Conservation (phyloP, 2,113 vertebrate species). For the Malurus cyaneus region DNA sequence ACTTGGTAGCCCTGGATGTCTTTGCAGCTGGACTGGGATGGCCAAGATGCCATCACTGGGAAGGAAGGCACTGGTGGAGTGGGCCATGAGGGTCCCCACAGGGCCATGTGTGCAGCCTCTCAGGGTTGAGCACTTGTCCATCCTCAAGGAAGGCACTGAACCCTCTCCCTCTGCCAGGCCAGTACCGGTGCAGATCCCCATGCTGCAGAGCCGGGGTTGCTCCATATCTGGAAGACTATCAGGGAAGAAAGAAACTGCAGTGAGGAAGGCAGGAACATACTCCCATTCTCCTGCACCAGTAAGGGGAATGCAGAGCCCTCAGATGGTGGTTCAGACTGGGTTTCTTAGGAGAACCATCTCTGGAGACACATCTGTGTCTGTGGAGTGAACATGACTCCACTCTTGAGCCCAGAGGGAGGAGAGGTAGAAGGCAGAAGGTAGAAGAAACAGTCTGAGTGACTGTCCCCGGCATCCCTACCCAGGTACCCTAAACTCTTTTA, state of each 20-base stretch:
- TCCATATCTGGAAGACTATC: neutral
- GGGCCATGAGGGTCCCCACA: neutral
- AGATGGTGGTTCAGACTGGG: neutral
- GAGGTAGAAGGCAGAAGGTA: neutral
- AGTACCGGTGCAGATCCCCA: neutral
- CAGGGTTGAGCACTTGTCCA: neutral
- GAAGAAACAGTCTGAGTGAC: neutral
- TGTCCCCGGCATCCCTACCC: neutral
- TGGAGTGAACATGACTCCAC: neutral
- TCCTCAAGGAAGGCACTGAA: fast-evolving
- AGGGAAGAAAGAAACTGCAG: neutral
- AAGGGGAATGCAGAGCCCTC: neutral
- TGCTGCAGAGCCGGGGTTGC: neutral
- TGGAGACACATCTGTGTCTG: neutral
- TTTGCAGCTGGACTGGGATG: neutral
- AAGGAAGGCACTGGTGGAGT: neutral
- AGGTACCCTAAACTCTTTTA: fast-evolving
- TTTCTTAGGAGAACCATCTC: neutral
- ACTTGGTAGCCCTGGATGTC: neutral
- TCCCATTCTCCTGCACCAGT: neutral
- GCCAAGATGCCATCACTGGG: neutral
- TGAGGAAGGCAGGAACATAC: neutral
- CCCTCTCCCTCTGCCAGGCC: neutral
- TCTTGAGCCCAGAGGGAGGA: fast-evolving
- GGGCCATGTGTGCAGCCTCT: too few species aligned